Evolutionary conservation across 2,888 invertebrate species (phyloP).

Genomic region (Sarcophaga caerulescens): DNA sequence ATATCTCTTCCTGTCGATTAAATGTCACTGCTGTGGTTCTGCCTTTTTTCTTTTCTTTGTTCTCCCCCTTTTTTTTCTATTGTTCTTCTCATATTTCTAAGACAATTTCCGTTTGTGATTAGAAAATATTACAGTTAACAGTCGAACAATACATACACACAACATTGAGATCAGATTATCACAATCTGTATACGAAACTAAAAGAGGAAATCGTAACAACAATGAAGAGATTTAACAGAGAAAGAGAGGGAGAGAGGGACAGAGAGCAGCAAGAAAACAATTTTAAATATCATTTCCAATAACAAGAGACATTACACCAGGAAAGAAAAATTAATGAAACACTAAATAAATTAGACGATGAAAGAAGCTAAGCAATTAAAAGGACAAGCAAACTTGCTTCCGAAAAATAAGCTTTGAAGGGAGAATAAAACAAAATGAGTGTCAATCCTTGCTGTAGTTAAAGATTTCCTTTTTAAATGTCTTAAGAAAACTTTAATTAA

Average conservation of each 20-base stretch:
- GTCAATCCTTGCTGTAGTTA: too few species aligned
- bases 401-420: not conserved
- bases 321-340: not conserved
- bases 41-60: not conserved
- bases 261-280: not conserved
- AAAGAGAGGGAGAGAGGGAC: too few species aligned
- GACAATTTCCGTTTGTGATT: slow-evolving; percentile 58
- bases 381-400: not conserved
- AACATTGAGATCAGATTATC: slow-evolving; percentile 1
- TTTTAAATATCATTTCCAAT: not conserved
- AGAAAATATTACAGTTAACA: slow-evolving; percentile 35
- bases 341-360: not conserved
- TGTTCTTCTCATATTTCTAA: not conserved
- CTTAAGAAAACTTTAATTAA: too few species aligned
- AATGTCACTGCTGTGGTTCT: not conserved
- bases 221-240: too few species aligned
- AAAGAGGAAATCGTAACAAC: not conserved
- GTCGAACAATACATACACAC: slow-evolving; percentile 1
- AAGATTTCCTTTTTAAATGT: too few species aligned
- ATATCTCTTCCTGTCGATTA: not conserved
- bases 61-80: too few species aligned
- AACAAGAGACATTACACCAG: not conserved
- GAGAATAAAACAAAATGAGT: not conserved
- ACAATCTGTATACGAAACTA: not conserved
- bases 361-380: not conserved